Evolutionary conservation across 2,797 vertebrate species (phyloP).

Genomic region (Acanthurus lineatus): DNA sequence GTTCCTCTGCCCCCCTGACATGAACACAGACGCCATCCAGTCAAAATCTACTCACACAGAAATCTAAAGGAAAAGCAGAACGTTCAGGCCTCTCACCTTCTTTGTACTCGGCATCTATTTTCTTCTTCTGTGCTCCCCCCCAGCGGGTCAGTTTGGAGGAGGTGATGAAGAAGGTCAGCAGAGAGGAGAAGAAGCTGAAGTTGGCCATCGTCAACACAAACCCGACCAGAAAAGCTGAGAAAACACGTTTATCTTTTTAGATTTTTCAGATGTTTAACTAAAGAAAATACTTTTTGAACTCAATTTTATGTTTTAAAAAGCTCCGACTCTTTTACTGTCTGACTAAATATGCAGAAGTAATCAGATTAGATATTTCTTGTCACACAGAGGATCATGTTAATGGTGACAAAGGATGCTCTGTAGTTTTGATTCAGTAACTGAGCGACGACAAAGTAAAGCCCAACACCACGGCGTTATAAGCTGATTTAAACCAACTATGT

Average conservation of each 20-base stretch:
- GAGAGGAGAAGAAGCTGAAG: slow-evolving; percentile 93
- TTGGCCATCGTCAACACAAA: slow-evolving; percentile 96
- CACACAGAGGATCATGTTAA: no score
- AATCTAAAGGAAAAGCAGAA: not conserved
- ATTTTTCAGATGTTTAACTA: not conserved
- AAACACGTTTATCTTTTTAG: not conserved
- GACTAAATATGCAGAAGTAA: no score
- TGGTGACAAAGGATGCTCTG: no score
- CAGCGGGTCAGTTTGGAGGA: slow-evolving; percentile 95
- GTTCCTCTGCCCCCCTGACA: slow-evolving; percentile 94
- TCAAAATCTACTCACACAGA: fast-evolving
- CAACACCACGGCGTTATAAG: no score
- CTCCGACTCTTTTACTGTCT: no score
- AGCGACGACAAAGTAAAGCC: no score
- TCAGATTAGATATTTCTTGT: no score
- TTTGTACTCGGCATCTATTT: slow-evolving; percentile 93
- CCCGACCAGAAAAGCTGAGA: slow-evolving; percentile 92
- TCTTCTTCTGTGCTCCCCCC: slow-evolving; percentile 90
- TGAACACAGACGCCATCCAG: not conserved
- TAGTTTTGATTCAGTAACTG: no score
- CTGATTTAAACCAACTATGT: no score
- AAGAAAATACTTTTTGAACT: not conserved
- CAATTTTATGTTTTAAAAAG: no score
- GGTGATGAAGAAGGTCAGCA: slow-evolving; percentile 93
- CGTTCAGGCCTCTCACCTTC: slow-evolving; percentile 85